Percentiles rank a stretch among this genome's conserved stretches.
phyloP scores from a whole-genome alignment of 1,140 invertebrate species.

The Mylabris phalerata region DNA sequence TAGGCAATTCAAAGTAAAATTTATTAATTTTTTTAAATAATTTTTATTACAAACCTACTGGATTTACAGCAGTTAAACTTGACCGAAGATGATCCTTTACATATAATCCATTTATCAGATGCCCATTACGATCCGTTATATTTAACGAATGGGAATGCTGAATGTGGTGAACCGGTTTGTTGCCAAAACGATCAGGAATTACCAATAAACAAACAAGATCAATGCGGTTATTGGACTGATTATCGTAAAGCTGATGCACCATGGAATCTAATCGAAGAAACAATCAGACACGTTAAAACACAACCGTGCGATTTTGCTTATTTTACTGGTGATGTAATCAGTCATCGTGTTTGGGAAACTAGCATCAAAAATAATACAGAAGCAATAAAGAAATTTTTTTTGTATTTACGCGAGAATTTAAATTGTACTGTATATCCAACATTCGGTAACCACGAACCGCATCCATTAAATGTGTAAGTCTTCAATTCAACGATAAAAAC shows the following conservation, averaged over 20 bases:
- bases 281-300: conserved; percentile 20
- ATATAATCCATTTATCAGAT: conserved; percentile 71
- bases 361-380: conserved; percentile 56
- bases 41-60: too few species aligned
- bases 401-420: conserved; percentile 55
- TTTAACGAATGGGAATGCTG: conserved; percentile 53
- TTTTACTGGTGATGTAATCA: conserved; percentile 78
- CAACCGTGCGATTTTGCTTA: conserved; percentile 59
- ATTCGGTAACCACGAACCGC: conserved; percentile 85
- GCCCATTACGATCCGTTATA: conserved; percentile 77
- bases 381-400: conserved; percentile 51
- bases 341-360: conserved; percentile 80
- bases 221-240: conserved; percentile 71
- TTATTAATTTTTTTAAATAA: too few species aligned
- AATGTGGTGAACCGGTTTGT: conserved; percentile 71
- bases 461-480: conserved; percentile 76
- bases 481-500: conserved; percentile 1
- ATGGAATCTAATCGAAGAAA: conserved; percentile 23
- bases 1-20: too few species aligned
- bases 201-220: conserved; percentile 35
- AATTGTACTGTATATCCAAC: conserved; percentile 61
- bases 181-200: conserved; percentile 62
- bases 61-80: too few species aligned
- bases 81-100: conserved; percentile 30
- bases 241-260: conserved; percentile 62